phyloP scores from a whole-genome alignment of 2,797 vertebrate genomes.

The Mergus octosetaceus region DNA sequence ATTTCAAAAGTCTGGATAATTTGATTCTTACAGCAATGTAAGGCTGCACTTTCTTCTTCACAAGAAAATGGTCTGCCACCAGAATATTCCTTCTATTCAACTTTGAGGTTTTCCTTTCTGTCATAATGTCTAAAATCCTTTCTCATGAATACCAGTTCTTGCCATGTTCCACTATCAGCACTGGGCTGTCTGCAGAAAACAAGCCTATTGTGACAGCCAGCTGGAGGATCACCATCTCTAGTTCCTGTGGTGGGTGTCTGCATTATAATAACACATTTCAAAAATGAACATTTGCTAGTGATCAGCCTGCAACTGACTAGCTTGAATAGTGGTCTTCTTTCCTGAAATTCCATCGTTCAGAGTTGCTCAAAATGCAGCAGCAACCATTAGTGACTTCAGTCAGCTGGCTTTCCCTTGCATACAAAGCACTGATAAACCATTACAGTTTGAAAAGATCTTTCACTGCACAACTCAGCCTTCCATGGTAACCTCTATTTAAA shows the following conservation, averaged over 20 bases:
- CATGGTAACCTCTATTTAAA: background rate
- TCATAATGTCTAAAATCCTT: background rate
- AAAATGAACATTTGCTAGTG: background rate
- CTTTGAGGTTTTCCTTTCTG: background rate
- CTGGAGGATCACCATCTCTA: background rate
- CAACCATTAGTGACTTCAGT: background rate
- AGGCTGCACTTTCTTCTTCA: background rate
- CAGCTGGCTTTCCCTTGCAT: background rate
- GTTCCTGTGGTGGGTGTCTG: background rate
- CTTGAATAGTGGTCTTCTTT: background rate
- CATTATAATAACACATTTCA: background rate
- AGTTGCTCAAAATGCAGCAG: background rate
- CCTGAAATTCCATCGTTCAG: background rate
- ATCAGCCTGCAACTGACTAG: background rate
- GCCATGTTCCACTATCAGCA: accelerated
- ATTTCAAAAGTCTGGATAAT: background rate
- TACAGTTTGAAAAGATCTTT: background rate
- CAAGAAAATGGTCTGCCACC: background rate
- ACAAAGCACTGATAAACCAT: background rate
- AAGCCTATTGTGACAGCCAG: background rate
- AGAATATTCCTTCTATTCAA: background rate
- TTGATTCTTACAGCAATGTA: background rate
- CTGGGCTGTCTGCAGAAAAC: background rate
- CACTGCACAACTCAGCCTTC: background rate
- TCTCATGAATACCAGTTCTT: background rate